phyloP scores from a whole-genome alignment of 2,888 invertebrate species.

The Chloroclysta siterata region DNA sequence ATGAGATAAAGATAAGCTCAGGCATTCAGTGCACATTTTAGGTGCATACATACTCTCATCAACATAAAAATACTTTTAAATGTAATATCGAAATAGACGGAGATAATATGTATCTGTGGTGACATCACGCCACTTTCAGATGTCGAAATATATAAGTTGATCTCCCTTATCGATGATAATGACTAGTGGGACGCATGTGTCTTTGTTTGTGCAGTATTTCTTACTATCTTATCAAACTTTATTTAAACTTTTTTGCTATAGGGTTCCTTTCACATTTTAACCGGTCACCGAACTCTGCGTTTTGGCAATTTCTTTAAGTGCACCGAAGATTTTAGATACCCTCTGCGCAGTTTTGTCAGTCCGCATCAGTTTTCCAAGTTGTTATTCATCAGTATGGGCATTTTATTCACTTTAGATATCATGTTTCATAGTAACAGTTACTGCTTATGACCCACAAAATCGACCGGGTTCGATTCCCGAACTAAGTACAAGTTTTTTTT shows the following conservation, averaged over 20 bases:
- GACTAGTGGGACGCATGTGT: not conserved
- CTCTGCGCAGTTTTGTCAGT: not conserved
- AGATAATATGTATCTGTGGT: constrained; percentile 7
- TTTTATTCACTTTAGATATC: too few species aligned
- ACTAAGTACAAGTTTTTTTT: too few species aligned
- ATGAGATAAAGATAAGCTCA: not conserved
- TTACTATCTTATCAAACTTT: not conserved
- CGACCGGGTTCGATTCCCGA: too few species aligned
- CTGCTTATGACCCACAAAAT: too few species aligned
- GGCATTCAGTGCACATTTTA: not conserved
- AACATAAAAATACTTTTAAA: not conserved
- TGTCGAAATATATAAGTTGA: constrained; percentile 22
- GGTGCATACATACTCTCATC: not conserved
- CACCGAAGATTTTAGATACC: too few species aligned
- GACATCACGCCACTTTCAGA: constrained; percentile 23
- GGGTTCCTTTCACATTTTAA: too few species aligned
- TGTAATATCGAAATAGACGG: constrained; percentile 12
- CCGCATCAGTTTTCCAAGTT: not conserved
- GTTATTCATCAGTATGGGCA: too few species aligned
- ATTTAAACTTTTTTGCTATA: too few species aligned
- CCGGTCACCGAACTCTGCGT: not conserved
- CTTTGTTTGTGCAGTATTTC: not conserved
- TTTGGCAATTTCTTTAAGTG: not conserved
- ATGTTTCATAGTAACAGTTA: too few species aligned
- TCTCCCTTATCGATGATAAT: constrained; percentile 24